A percentile compares a stretch with the other conserved stretches of the same genome.
These are phyloP conservation scores for Melospiza georgiana DNA, from an alignment of 2,113 vertebrate genomes.

Conservation along the genomic window DNA sequence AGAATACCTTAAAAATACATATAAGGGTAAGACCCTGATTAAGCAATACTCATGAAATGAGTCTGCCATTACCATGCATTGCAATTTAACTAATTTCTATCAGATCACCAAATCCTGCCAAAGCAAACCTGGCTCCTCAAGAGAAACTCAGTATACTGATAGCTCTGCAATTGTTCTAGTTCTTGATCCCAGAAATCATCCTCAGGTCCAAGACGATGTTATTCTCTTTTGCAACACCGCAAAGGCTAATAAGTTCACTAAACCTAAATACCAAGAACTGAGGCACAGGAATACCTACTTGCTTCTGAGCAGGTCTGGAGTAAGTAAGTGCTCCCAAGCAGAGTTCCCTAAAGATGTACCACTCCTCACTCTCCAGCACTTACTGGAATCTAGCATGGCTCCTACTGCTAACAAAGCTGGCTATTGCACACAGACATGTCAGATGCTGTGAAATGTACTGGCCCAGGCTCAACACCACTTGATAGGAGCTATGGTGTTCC, in stretches of 20 bases:
- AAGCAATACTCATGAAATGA: not conserved
- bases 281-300: not conserved
- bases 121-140: not conserved
- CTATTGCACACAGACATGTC: not conserved
- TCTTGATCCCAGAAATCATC: not conserved
- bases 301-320: not conserved
- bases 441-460: not conserved
- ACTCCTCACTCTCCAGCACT: not conserved
- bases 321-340: not conserved
- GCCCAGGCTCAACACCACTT: not conserved
- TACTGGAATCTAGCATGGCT: accelerated
- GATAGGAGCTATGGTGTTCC: not conserved
- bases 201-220: not conserved
- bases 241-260: not conserved
- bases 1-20: not conserved
- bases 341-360: not conserved
- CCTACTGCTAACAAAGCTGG: not conserved
- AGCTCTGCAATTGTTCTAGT: not conserved
- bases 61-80: not conserved
- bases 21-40: not conserved
- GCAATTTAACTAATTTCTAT: not conserved
- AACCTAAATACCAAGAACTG: not conserved
- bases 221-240: not conserved
- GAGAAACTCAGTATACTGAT: not conserved
- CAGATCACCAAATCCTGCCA: not conserved